phyloP scores from a whole-genome alignment of 2,113 vertebrate species.

The Coryphaenoides rupestris region DNA sequence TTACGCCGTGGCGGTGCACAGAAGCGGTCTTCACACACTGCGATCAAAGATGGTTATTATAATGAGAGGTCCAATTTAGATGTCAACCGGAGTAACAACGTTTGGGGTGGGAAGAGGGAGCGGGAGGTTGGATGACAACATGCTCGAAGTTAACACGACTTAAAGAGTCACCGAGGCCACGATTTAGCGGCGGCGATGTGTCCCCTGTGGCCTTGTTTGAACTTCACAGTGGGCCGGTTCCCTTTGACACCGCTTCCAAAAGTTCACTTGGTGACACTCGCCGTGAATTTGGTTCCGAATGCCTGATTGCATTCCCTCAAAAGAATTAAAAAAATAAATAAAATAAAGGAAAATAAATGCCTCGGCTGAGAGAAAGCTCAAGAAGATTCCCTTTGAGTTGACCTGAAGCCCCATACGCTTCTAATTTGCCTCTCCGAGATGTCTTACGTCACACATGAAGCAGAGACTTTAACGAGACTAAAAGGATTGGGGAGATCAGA shows the following conservation, averaged over 20 bases:
- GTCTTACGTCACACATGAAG: constrained; percentile 36
- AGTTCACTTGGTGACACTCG: constrained; percentile 30
- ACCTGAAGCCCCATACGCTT: too few relatives aligned
- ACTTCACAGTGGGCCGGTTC: constrained; percentile 4
- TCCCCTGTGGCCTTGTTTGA: constrained; percentile 19
- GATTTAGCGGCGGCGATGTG: constrained; percentile 39
- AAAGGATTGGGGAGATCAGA: constrained; percentile 52
- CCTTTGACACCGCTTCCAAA: constrained; percentile 12
- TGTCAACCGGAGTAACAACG: constrained; percentile 23
- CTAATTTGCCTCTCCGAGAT: constrained; percentile 21
- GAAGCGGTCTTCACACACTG: constrained; percentile 1
- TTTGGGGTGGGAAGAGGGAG: constrained; percentile 13
- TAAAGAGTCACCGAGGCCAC: constrained; percentile 21
- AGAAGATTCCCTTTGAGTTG: constrained; percentile 5
- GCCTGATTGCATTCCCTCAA: not conserved
- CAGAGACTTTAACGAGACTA: constrained; percentile 44
- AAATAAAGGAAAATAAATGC: not conserved
- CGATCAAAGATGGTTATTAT: constrained; percentile 32
- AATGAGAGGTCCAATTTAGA: constrained; percentile 48
- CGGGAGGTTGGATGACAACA: too few relatives aligned
- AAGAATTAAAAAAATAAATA: not conserved
- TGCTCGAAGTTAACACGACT: constrained; percentile 27
- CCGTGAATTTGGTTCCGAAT: constrained; percentile 24
- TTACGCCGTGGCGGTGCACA: constrained; percentile 22
- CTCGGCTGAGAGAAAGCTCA: not conserved